Evolutionary conservation across 37 sponge, comb jelly and placozoan genomes (phyloP).

Genomic region (Axinella damicornis): DNA sequence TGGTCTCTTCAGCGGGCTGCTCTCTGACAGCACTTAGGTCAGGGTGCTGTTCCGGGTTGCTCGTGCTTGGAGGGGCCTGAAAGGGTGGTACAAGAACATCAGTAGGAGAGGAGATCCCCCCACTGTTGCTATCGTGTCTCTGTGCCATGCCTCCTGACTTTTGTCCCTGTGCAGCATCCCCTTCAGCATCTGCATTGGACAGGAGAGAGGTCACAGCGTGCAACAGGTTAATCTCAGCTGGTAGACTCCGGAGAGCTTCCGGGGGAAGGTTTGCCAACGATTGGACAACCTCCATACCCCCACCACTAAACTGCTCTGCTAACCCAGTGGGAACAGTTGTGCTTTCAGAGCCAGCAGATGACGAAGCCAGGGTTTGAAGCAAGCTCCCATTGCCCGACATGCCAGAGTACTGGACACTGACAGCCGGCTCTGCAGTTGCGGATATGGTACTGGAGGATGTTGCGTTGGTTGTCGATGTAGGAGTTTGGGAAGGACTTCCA

Average conservation of each 20-base stretch:
- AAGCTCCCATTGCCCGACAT: background rate
- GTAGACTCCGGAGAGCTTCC: conserved; percentile 27
- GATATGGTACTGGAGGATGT: background rate
- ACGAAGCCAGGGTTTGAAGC: too few species aligned
- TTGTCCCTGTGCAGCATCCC: background rate
- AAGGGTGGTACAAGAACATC: conserved; percentile 61
- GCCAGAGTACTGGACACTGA: background rate
- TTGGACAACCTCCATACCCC: conserved; percentile 12
- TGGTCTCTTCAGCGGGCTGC: too few species aligned
- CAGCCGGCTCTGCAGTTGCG: background rate
- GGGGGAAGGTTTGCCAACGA: conserved; percentile 26
- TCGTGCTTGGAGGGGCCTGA: background rate
- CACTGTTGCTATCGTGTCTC: conserved; percentile 22
- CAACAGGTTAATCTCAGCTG: conserved; percentile 41
- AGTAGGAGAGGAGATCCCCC: conserved; percentile 64
- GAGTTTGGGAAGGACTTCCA: background rate
- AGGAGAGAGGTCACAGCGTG: conserved; percentile 63
- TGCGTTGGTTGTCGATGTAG: background rate
- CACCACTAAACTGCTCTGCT: conserved; percentile 6
- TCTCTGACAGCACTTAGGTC: too few species aligned
- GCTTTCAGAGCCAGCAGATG: too few species aligned
- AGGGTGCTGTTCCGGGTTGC: too few species aligned
- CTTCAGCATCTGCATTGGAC: conserved; percentile 3
- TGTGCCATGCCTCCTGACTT: background rate
- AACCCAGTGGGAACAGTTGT: too few species aligned